These are phyloP conservation scores for Oconnorella tubifera DNA, from an alignment of 2,888 invertebrate species.

Conservation along the genomic window DNA sequence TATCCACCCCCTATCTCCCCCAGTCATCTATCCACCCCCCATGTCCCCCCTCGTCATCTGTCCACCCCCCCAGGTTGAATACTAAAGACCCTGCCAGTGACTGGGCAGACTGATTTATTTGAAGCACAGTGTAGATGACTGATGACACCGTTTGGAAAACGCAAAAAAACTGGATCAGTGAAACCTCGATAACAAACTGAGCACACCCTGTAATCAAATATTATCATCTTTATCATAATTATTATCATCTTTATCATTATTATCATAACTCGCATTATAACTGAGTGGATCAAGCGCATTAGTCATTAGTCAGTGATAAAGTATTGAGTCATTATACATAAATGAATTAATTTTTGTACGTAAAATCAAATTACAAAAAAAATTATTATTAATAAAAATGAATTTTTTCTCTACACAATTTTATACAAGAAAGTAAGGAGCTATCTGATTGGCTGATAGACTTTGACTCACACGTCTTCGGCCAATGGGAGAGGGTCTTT, in stretches of 20 bases:
- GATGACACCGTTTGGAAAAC: slow-evolving; percentile 57
- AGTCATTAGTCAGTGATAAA: too few species aligned
- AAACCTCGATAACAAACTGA: slow-evolving; percentile 56
- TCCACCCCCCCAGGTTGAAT: too few species aligned
- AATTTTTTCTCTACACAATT: neutral
- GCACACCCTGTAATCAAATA: slow-evolving; percentile 53
- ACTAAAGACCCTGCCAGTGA: slow-evolving; percentile 53
- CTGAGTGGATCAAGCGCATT: too few species aligned
- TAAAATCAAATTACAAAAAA: too few species aligned
- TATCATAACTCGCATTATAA: too few species aligned
- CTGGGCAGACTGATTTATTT: slow-evolving; percentile 53
- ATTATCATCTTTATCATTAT: too few species aligned
- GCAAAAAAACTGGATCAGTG: slow-evolving; percentile 54
- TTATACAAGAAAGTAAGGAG: neutral
- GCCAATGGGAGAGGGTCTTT: slow-evolving; percentile 49
- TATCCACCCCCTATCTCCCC: too few species aligned
- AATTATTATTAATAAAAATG: neutral
- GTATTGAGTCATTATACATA: too few species aligned
- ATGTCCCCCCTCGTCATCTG: too few species aligned
- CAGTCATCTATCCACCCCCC: too few species aligned
- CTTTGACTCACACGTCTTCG: slow-evolving; percentile 51
- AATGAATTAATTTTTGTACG: too few species aligned
- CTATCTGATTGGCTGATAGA: neutral
- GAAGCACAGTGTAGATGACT: slow-evolving; percentile 56
- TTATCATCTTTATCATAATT: too few species aligned